Evolutionary conservation across 1,140 invertebrate genomes (phyloP), one percentile per base, ranked within the genome.

Genomic region (Drosophila nasuta): DNA sequence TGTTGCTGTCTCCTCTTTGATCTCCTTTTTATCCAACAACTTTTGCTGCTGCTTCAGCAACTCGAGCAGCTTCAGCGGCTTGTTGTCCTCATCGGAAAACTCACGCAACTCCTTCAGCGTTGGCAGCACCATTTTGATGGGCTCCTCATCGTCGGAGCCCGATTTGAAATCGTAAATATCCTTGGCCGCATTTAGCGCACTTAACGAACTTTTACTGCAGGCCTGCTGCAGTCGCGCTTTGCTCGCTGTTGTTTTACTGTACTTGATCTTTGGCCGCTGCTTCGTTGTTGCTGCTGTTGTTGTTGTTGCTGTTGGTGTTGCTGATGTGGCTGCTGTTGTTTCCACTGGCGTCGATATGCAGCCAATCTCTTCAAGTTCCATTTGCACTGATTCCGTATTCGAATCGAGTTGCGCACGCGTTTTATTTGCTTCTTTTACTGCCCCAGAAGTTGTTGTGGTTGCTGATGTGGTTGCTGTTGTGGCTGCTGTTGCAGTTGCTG

Each of bases 91-190:
- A 25, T 91, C 91, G 17, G 91, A 91, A 41, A 91, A 92, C 1
- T 92, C 91, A 1, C 89, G 77, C 52, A 92, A 28, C 65, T 91
- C 79, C 52, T 92, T 92, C 5, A 92, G 58, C 10, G 79, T 72
- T 1, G 91, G 88, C 71, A 92, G 62, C 38, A 91, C 89, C 91
- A 92, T 92, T 65, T 91, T 91, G 58, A 92, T 91, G 2, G 88
- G 88, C 13, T 92, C 91, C 59, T 92, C 91, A 52, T 91, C 86
- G 25, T 92, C 91, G 1, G 91, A 92, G 0, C 91, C 91, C 0
- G 91, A 91, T 41, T 92, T 91, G 25, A 92, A 92, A 49, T 92
- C 91, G 10, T 92, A 92, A 1, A 92, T 81, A 54, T 92, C 91
- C 63, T 92, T 81, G 48, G 82, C 60, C 1, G 67, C 75, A 30